These are phyloP conservation scores for Acholoe squamosa DNA, from an alignment of 2,888 invertebrate species.

Conservation along the genomic window DNA sequence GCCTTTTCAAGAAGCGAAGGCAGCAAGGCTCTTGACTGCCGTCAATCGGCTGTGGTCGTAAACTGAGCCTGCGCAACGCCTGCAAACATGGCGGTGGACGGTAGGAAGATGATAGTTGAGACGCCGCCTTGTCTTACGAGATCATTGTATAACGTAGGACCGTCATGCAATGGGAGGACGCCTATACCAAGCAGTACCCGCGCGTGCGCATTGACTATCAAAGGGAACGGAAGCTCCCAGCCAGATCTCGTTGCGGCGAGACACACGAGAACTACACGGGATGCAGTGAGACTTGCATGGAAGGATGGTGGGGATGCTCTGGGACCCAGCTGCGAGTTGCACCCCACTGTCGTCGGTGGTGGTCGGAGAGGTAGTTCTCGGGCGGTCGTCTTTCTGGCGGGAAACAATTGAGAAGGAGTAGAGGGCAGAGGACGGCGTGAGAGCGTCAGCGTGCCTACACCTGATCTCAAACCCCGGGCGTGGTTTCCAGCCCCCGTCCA, in stretches of 20 bases:
- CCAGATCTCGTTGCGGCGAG: conserved; percentile 31
- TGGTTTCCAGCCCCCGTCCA: conserved; percentile 2
- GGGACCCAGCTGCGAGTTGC: conserved; percentile 37
- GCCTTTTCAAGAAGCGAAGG: not conserved
- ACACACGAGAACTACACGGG: not conserved
- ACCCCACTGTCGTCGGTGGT: not conserved
- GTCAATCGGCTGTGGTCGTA: conserved; percentile 41
- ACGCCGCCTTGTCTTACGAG: conserved; percentile 23
- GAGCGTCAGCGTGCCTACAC: not conserved
- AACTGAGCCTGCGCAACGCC: not conserved
- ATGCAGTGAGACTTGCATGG: not conserved
- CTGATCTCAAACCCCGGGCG: conserved; percentile 16
- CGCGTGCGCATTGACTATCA: conserved; percentile 8
- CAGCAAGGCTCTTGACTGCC: not conserved
- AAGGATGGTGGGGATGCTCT: not conserved
- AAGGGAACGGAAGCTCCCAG: conserved; percentile 7
- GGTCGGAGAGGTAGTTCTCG: conserved; percentile 16
- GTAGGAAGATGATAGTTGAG: not conserved
- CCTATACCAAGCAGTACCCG: not conserved
- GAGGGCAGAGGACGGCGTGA: not conserved
- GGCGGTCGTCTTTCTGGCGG: conserved; percentile 28
- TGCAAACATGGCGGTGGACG: not conserved
- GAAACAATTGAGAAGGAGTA: not conserved
- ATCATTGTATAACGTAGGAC: conserved; percentile 14
- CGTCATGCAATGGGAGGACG: conserved; percentile 19